phyloP scores from a whole-genome alignment of 2,113 vertebrate species.

The pig (Sus scrofa) region DNA sequence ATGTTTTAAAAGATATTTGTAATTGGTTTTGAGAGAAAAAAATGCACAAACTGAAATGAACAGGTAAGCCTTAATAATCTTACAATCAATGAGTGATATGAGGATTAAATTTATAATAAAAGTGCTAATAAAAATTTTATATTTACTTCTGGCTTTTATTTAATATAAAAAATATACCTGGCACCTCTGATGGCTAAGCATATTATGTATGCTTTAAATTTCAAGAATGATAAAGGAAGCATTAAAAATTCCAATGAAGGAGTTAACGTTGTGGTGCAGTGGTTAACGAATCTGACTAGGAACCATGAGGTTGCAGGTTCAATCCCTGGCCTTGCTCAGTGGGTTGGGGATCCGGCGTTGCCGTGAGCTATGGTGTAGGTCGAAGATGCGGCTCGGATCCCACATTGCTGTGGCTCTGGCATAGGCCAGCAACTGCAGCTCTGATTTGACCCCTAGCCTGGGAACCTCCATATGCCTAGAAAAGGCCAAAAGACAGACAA shows the following conservation, averaged over 20 bases:
- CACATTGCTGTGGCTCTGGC: no score
- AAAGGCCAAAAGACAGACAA: no score
- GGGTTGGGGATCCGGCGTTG: no score
- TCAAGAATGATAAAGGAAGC: conserved; percentile 48
- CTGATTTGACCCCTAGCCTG: no score
- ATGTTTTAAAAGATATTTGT: background rate
- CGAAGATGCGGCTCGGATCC: no score
- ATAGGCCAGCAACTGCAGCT: no score
- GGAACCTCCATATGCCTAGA: no score
- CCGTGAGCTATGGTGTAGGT: no score
- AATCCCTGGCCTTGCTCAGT: no score
- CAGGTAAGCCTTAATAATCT: background rate
- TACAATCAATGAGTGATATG: background rate
- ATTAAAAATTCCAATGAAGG: conserved; percentile 20
- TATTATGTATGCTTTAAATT: conserved; percentile 4
- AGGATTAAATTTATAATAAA: background rate
- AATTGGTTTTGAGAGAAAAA: background rate
- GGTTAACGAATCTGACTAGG: no score
- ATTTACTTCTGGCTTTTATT: conserved; percentile 37
- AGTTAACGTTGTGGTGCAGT: no score
- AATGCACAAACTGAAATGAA: background rate
- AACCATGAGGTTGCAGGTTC: no score
- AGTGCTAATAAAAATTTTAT: conserved; percentile 19
- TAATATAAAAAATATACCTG: background rate
- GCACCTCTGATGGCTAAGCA: background rate